Evolutionary conservation across 2,113 vertebrate genomes (phyloP), one percentile per base, ranked within the genome.

Genomic region (Neogobius melanostomus): DNA sequence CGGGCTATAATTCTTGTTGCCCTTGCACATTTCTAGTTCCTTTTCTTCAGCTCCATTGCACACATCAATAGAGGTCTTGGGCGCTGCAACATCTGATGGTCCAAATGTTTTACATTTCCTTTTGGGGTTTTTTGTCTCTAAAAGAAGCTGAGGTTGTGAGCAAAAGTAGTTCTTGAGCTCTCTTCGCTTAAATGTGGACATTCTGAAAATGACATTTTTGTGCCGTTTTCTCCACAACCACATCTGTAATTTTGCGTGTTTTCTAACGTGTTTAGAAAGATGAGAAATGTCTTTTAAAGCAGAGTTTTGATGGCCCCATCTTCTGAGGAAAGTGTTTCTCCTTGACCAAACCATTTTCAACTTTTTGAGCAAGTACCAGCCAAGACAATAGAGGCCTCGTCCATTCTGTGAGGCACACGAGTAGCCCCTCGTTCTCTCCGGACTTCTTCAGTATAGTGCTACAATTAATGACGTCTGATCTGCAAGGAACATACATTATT

Each of bases 151-250:
- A 0, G 63, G 45, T 0, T 44, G 0, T 0, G 64, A 46, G 42
- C 15, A 11, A 11, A 21, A 36, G 21, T 21, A 6, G 45, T 47
- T 21, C 16, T 57, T 28, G 11, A 11, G 46, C 2, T 17, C 17
- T 16, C 5, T 12, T 60, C 56, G 79, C 42, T 60, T 81, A 7
- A 44, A 11, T 65, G 68, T 71, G 43, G 71, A 74, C 0, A 79
- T 61, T 43, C 64, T 45, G 16, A 79, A 69, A 43, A 16, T 15
- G 42, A 51, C 76, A 36, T 70, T 82, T 51, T 79, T 64, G 56
- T 68, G 76, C 28, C 65, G 17, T 73, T 74, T 87, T 69, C 83
- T 82, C 90, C 89, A 90, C 79, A 84, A 76, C 80, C 85, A 90
- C 0, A 90, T 63, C 72, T 84, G 80, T 11, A 85, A 62, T 66